Evolutionary conservation across 1,140 invertebrate species (phyloP).

Genomic region (Aphelinus certus): DNA sequence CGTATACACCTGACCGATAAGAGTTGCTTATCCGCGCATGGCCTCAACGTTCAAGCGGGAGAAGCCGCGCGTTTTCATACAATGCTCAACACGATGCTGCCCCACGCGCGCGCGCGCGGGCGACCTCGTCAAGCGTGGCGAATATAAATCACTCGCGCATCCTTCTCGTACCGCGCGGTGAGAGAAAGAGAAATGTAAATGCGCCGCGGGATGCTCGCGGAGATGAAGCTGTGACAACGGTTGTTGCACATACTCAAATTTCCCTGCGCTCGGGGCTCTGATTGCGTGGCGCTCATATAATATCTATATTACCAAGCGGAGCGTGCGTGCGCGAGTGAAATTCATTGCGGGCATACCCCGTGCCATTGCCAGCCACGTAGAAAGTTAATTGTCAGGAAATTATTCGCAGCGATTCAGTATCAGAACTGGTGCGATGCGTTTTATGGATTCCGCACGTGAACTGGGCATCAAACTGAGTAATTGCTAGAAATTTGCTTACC

Average conservation of each 20-base stretch:
- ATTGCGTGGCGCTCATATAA: not conserved
- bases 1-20: not conserved
- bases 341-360: not conserved
- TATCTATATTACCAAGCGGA: constrained; percentile 3
- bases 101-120: too few relatives aligned
- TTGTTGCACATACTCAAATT: too few relatives aligned
- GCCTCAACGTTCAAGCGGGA: not conserved
- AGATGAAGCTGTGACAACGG: too few relatives aligned
- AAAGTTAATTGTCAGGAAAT: constrained; percentile 5
- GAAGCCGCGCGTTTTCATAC: not conserved
- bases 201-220: too few relatives aligned
- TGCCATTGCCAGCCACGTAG: not conserved
- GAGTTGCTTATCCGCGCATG: not conserved
- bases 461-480: not conserved
- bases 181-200: too few relatives aligned
- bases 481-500: constrained; percentile 7
- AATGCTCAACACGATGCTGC: not conserved
- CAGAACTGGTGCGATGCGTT: not conserved
- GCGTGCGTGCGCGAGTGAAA: not conserved
- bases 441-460: not conserved
- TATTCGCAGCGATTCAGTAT: too few relatives aligned
- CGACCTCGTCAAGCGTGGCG: not conserved
- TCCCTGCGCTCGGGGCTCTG: too few relatives aligned
- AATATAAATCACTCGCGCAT: not conserved
- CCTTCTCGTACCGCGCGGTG: too few relatives aligned